Evolutionary conservation across 37 sponge, comb jelly and placozoan species (phyloP).

Genomic region (Cladorhizidae sp.): DNA sequence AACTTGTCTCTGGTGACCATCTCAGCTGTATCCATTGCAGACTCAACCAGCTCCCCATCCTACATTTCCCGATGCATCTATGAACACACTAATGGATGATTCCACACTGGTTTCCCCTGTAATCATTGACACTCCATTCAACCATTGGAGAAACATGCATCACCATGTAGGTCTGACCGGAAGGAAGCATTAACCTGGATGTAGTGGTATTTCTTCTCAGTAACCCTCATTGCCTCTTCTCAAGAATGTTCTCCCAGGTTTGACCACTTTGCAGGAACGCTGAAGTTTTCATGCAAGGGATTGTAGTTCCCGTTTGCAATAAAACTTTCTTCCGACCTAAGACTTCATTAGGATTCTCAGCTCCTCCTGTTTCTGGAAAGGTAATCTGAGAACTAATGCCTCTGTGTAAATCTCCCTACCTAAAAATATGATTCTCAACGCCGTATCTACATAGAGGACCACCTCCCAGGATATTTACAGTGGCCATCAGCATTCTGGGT

Average conservation of each 20-base stretch:
- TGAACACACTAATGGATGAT: neutral
- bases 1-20: slow-evolving; percentile 17
- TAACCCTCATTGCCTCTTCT: neutral
- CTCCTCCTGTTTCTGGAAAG: slow-evolving; percentile 11
- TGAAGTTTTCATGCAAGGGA: slow-evolving; percentile 36
- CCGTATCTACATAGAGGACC: slow-evolving; percentile 1
- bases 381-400: slow-evolving; percentile 3
- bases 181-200: slow-evolving; percentile 33
- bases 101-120: neutral
- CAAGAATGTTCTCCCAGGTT: slow-evolving; percentile 39
- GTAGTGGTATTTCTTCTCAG: slow-evolving; percentile 19
- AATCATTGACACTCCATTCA: slow-evolving; percentile 19
- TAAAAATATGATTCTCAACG: slow-evolving; percentile 4
- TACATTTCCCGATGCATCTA: slow-evolving; percentile 44
- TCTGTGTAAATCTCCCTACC: slow-evolving; percentile 22
- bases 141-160: slow-evolving; percentile 2
- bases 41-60: slow-evolving; percentile 41
- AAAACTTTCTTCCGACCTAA: slow-evolving; percentile 5
- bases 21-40: slow-evolving; percentile 32
- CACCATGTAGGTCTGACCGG: slow-evolving; percentile 37
- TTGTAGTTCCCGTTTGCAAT: slow-evolving; percentile 24
- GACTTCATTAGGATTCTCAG: neutral
- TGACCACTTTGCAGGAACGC: slow-evolving; percentile 45
- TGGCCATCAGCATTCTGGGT: slow-evolving; percentile 11
- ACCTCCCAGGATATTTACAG: slow-evolving; percentile 18